Evolutionary conservation across 2,888 invertebrate species (phyloP).

Genomic region (Leistus spinibarbis): DNA sequence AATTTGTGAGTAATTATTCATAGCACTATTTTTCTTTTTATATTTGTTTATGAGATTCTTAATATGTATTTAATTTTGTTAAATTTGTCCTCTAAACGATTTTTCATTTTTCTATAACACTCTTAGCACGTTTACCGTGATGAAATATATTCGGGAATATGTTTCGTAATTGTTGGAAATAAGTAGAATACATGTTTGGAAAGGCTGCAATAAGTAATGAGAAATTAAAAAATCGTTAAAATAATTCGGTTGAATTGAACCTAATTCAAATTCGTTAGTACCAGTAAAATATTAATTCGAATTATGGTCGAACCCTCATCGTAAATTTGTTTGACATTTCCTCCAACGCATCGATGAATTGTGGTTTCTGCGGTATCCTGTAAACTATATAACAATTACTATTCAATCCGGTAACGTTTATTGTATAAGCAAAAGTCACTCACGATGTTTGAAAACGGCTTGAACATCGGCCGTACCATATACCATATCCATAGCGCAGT

Average conservation of each 20-base stretch:
- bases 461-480: conserved; percentile 2
- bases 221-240: no score
- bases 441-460: conserved; percentile 24
- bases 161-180: no score
- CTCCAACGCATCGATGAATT: conserved; percentile 16
- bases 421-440: background rate
- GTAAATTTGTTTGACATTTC: conserved; percentile 20
- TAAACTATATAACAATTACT: background rate
- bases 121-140: no score
- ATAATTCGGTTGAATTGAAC: no score
- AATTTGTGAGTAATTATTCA: background rate
- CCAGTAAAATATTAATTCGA: background rate
- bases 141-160: background rate
- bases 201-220: no score
- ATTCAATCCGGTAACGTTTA: background rate
- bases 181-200: no score
- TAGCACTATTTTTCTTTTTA: no score
- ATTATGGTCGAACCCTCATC: background rate
- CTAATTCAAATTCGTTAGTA: background rate
- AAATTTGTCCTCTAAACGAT: no score
- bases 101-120: no score
- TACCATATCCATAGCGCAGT: background rate
- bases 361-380: conserved; percentile 31
- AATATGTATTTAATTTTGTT: no score
- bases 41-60: no score